Conservation (phyloP, 2,888 invertebrate species). For the Pinctada fucata region DNA sequence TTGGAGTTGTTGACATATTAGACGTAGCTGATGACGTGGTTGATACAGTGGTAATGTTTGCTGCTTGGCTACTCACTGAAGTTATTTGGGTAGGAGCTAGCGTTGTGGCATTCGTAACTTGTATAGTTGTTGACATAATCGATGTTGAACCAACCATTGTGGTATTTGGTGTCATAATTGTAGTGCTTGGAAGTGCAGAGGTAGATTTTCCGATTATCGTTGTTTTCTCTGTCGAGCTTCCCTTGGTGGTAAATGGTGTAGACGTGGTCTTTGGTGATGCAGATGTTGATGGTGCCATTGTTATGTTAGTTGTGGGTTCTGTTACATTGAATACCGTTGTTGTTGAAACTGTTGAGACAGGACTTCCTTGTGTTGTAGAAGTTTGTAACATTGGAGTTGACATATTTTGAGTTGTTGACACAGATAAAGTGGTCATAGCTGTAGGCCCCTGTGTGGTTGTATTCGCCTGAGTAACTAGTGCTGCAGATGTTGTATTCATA, state of each 20-base stretch:
- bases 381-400: too few species aligned
- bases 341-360: too few species aligned
- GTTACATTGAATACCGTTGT: too few species aligned
- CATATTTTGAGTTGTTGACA: too few species aligned
- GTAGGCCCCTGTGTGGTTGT: too few species aligned
- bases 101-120: neutral
- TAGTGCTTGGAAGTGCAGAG: neutral
- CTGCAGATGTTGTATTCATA: too few species aligned
- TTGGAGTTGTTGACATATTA: neutral
- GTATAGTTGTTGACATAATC: neutral
- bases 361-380: too few species aligned
- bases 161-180: neutral
- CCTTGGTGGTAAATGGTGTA: too few species aligned
- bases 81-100: neutral
- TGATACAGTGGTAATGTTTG: neutral
- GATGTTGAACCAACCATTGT: constrained; percentile 5
- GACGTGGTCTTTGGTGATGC: neutral
- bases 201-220: too few species aligned
- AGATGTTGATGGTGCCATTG: neutral
- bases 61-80: neutral
- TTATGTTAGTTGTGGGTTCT: neutral
- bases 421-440: too few species aligned
- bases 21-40: neutral
- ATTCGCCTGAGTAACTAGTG: too few species aligned
- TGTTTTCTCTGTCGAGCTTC: too few species aligned